phyloP scores from a whole-genome alignment of 2,797 vertebrate genomes.

The Notolabrus celidotus region DNA sequence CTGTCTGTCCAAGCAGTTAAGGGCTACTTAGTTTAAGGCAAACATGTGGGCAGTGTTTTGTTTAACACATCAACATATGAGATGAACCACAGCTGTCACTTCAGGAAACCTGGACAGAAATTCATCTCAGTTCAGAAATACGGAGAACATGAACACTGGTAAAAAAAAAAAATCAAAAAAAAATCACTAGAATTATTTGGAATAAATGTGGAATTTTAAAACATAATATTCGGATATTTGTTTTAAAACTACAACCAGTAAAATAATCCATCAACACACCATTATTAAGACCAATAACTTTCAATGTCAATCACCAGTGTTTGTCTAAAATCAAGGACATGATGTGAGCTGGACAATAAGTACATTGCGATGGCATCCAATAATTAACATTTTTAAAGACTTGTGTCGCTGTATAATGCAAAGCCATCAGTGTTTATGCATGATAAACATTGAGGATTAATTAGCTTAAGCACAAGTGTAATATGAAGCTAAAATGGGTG shows the following conservation, averaged over 20 bases:
- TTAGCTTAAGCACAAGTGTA: slow-evolving; percentile 82
- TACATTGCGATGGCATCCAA: slow-evolving; percentile 25
- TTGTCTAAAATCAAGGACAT: slow-evolving; percentile 38
- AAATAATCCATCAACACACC: neutral
- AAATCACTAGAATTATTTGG: too few relatives aligned
- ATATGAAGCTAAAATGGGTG: slow-evolving; percentile 80
- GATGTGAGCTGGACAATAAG: slow-evolving; percentile 23
- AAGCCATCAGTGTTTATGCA: slow-evolving; percentile 76
- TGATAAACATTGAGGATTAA: slow-evolving; percentile 82
- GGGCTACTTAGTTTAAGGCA: slow-evolving; percentile 82
- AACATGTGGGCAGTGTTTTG: slow-evolving; percentile 79
- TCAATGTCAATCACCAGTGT: slow-evolving; percentile 47
- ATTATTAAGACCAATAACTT: slow-evolving; percentile 36
- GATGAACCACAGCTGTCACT: slow-evolving; percentile 71
- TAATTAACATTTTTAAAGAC: slow-evolving; percentile 54
- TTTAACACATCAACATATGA: slow-evolving; percentile 76
- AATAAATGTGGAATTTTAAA: too few relatives aligned
- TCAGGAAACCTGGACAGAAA: slow-evolving; percentile 38
- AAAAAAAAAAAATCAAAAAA: neutral
- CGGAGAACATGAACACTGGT: neutral
- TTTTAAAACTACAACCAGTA: neutral
- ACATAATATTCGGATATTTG: neutral
- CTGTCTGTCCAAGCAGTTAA: slow-evolving; percentile 83
- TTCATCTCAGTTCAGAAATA: slow-evolving; percentile 12
- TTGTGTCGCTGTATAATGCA: slow-evolving; percentile 61